phyloP scores from a whole-genome alignment of 37 sponge, comb jelly and placozoan species.

The Mnemiopsis leidyi region DNA sequence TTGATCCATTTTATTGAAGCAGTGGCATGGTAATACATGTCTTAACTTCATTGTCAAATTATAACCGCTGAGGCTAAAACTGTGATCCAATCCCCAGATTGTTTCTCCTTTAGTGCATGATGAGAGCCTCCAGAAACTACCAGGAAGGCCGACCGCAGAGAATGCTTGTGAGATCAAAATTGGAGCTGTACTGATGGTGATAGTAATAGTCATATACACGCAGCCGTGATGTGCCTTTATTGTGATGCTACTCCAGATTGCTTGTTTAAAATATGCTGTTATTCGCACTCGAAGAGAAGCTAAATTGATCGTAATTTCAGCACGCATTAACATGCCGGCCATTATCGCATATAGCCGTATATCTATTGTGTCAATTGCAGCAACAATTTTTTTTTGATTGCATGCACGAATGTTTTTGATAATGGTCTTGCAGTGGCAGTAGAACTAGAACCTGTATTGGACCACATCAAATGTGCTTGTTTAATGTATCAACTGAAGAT shows the following conservation, averaged over 20 bases:
- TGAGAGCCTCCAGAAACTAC: not conserved
- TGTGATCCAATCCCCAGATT: not conserved
- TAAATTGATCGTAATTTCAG: not conserved
- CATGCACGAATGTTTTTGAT: too few relatives aligned
- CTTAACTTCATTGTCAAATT: not conserved
- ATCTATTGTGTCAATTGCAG: too few relatives aligned
- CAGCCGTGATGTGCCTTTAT: not conserved
- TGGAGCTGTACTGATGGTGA: not conserved
- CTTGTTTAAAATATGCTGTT: not conserved
- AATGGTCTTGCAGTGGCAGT: too few relatives aligned
- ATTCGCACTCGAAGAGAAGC: not conserved
- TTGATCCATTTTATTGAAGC: not conserved
- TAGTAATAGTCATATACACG: too few relatives aligned
- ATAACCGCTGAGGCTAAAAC: not conserved
- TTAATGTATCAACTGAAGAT: too few relatives aligned
- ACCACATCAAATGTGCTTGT: too few relatives aligned
- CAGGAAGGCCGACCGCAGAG: not conserved
- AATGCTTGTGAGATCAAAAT: not conserved
- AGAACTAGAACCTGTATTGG: too few relatives aligned
- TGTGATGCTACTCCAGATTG: not conserved
- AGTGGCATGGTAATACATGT: too few relatives aligned
- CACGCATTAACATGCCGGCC: not conserved
- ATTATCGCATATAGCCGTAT: not conserved
- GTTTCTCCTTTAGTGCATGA: not conserved
- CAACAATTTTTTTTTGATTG: too few relatives aligned